Conservation (phyloP, 2,888 invertebrate species). For the Perizoma flavofasciatum region DNA sequence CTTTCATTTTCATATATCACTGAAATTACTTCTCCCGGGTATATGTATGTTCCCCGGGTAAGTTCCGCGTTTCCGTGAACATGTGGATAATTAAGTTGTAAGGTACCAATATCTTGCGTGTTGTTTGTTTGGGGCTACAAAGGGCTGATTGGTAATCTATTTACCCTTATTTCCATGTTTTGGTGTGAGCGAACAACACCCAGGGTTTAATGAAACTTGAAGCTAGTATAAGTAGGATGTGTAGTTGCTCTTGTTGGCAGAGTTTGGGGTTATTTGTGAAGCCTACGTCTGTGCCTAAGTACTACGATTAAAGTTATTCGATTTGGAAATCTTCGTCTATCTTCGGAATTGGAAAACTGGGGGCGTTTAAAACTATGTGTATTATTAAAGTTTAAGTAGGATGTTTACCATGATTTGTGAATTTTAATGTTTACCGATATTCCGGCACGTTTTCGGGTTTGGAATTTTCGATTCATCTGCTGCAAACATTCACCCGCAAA, state of each 20-base stretch:
- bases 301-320: too few species aligned
- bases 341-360: too few species aligned
- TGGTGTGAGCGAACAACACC: slow-evolving; percentile 4
- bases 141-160: slow-evolving; percentile 40
- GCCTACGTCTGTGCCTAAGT: too few species aligned
- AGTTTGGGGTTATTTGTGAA: background rate
- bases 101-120: slow-evolving; percentile 33
- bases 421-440: too few species aligned
- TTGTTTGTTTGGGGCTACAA: slow-evolving; percentile 36
- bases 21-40: background rate
- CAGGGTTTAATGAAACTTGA: slow-evolving; percentile 12
- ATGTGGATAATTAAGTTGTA: slow-evolving; percentile 38
- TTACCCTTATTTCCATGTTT: slow-evolving; percentile 36
- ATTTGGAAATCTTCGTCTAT: too few species aligned
- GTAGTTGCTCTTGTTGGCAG: background rate
- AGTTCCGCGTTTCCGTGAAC: background rate
- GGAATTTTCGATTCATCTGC: too few species aligned
- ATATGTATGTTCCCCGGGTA: background rate
- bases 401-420: too few species aligned
- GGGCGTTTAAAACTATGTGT: too few species aligned
- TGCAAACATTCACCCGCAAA: too few species aligned
- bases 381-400: too few species aligned
- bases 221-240: background rate
- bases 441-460: too few species aligned
- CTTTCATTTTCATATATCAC: slow-evolving; percentile 19